Evolutionary conservation across 2,113 vertebrate genomes (phyloP), one percentile per base, ranked within the genome.

Genomic region (Larimichthys crocea): DNA sequence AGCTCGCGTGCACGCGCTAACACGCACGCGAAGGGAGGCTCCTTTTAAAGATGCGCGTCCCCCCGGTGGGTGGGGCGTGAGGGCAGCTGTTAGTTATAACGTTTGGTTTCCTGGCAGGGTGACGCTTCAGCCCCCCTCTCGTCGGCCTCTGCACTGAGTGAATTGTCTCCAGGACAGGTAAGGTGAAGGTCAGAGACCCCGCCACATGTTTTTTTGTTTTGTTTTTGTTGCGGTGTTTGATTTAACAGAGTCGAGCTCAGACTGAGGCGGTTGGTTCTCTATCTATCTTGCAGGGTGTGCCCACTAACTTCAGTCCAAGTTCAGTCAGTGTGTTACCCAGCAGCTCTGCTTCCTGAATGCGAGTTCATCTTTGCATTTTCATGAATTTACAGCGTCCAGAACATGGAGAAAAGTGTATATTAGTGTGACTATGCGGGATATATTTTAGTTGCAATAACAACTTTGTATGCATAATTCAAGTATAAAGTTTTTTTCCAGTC

Each of bases 211-310:
- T 3, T 44, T 44, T 3, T 14, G 4, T 31, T 31, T 1, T 49
- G 35, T 68, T 79, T 46, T 17, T 49, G 46, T 49, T 16, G 1
- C 1, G 8, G 20, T 5, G 0, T 52, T 48, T 46, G 0, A 1
- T 14, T 12, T 19, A 50, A 15, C 11, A 31, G 22, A 46, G 40
- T 4, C 0, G 46, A 22, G 66, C 9, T 55, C 48, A 52, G 22
- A 14, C 60, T 0, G 63, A 15, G 20, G 57, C 65, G 15, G 48
- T 5, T 2, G 52, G 20, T 20, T 14, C 16, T n/a, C 22, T 52
- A 55, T 66, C 11, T 26, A 2, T 26, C 26, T 26, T 49, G 65
- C 48, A 84, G 89, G 91, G 91, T 86, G 91, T 89, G 89, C 20
- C 89, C 66, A 0, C 29, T 3, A 19, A 78, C 66, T 68, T 60